Base-by-base conservation (phyloP, 2,797 vertebrate species). In the Pseudocheirus occidentalis region DNA sequence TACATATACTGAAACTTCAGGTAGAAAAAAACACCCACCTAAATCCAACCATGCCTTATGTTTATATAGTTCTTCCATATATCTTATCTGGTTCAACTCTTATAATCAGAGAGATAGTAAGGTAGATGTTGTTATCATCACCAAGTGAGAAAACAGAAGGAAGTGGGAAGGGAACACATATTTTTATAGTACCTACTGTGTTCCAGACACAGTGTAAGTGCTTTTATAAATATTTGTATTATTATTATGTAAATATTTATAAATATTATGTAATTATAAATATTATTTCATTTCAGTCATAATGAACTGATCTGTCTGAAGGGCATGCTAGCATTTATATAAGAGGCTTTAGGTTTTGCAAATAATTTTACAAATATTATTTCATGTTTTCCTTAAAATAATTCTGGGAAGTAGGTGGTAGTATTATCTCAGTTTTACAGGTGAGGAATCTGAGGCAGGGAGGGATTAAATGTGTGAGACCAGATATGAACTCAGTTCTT, bases 51-150 rank as follows among this genome's bases (percentile, higher is more conserved):
- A 92, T 57, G 28, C 6, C 40, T 81, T 46, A 46, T 21, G 46
- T 46, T 46, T 81, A 73, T 81, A 81, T 46, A 46, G 40, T 46
- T 7, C 28, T 97, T 94, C 91, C n/a, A 56, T 57, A 55, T 28
- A 5, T 55, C 91, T 58, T 73, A 62, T 73, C 56, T 92, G 0
- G 0, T 96, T 94, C 96, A 87, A 96, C 93, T 52, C 92, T 94
- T 93, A 94, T 0, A 18, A 89, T 92, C 21, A 81, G 4, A 93
- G 94, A 96, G 55, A 94, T 95, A 94, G 55, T 57, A 53, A 29
- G 10, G 40, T 91, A 57, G 81, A 91, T 16, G 10, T 94, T 95
- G 73, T 94, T 93, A 96, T 94, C n/a, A 28, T 58, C 92, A 73
- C 58, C 96, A 94, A 94, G 55, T 92, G 62, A 93, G 90, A 87